phyloP scores from a whole-genome alignment of 1,140 invertebrate species.

The Bicyclus anynana region DNA sequence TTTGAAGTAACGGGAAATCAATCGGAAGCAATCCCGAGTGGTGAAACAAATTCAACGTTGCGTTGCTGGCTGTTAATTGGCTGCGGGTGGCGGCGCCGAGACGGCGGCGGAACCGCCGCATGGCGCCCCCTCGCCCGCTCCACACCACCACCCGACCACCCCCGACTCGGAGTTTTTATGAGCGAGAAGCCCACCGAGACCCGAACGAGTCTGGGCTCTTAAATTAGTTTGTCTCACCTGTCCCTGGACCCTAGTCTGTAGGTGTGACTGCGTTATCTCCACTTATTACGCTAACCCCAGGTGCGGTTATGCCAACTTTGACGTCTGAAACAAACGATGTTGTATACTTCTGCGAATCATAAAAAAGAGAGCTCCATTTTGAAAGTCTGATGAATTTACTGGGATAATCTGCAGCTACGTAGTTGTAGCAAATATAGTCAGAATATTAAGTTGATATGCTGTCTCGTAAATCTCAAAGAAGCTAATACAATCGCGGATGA shows the following conservation, averaged over 20 bases:
- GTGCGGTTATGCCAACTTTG: not conserved
- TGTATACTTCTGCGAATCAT: not conserved
- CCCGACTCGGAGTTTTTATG: slow-evolving; percentile 62
- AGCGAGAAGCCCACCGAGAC: slow-evolving; percentile 60
- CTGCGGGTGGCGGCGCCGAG: slow-evolving; percentile 74
- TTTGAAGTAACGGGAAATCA: slow-evolving; percentile 55
- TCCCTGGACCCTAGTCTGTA: slow-evolving; percentile 37
- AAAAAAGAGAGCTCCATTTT: not conserved
- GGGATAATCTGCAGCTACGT: not conserved
- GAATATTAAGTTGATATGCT: not conserved
- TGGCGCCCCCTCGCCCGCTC: slow-evolving; percentile 54
- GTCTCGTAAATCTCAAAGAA: slow-evolving; percentile 3
- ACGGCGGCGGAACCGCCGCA: slow-evolving; percentile 74
- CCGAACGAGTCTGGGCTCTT: slow-evolving; percentile 54
- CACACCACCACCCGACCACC: slow-evolving; percentile 39
- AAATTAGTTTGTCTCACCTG: slow-evolving; percentile 58
- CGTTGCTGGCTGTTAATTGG: slow-evolving; percentile 73
- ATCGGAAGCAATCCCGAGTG: slow-evolving; percentile 70
- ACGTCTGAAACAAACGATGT: not conserved
- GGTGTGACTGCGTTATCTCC: slow-evolving; percentile 13
- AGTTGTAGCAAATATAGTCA: not conserved
- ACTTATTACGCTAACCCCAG: not conserved
- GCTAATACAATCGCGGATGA: slow-evolving; percentile 20
- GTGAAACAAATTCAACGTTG: slow-evolving; percentile 72
- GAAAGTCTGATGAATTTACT: not conserved